Conservation (phyloP, 2,113 vertebrate genomes). For the Rutilus rutilus region DNA sequence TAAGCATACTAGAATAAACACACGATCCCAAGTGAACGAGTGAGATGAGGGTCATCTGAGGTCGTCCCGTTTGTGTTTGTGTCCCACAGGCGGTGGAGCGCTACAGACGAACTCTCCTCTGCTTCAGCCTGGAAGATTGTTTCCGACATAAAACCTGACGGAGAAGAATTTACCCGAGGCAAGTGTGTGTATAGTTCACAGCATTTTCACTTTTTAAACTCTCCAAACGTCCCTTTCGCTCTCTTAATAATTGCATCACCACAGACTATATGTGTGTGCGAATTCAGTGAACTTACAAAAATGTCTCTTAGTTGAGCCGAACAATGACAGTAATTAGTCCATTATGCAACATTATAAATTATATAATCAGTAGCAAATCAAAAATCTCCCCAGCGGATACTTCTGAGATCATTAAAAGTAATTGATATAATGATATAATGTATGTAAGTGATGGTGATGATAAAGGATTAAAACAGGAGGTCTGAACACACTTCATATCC, state of each 20-base stretch:
- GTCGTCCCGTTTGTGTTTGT: constrained; percentile 9
- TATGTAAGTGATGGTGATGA: background rate
- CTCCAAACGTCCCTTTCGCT: background rate
- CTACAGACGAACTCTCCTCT: background rate
- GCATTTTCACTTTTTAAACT: constrained; percentile 52
- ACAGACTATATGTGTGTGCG: background rate
- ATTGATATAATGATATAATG: background rate
- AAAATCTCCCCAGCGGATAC: background rate
- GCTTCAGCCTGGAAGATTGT: constrained; percentile 6
- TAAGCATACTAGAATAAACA: constrained; percentile 29
- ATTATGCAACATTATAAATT: constrained; percentile 14
- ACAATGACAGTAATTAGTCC: background rate
- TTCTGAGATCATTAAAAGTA: background rate
- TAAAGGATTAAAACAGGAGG: background rate
- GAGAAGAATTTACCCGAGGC: constrained; percentile 31
- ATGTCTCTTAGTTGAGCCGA: constrained; percentile 54
- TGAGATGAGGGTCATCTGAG: constrained; percentile 4
- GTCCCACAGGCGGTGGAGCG: constrained; percentile 18
- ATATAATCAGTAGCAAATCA: background rate
- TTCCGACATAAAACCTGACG: constrained; percentile 1
- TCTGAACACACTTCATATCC: background rate
- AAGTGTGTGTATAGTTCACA: constrained; percentile 68
- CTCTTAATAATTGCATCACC: background rate
- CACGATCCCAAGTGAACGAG: background rate
- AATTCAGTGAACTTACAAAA: background rate